These are phyloP conservation scores for Hydropsyche tenuis DNA, from an alignment of 1,140 invertebrate species.

Conservation along the genomic window DNA sequence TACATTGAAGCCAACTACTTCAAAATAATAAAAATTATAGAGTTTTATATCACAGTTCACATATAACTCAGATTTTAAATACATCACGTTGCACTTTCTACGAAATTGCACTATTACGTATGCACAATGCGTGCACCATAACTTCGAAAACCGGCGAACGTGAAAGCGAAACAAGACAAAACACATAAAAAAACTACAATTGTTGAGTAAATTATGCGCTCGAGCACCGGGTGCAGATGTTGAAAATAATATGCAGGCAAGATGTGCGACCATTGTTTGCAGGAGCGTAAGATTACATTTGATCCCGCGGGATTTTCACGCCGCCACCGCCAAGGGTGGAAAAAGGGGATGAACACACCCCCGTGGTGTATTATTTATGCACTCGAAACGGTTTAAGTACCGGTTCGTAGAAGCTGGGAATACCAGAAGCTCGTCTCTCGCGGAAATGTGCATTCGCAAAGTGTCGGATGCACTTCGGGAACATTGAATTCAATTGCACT, in stretches of 20 bases:
- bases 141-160: background rate
- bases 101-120: constrained; percentile 5
- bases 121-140: background rate
- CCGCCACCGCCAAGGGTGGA: background rate
- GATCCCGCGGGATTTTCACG: constrained; percentile 49
- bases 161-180: background rate
- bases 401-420: constrained; percentile 37
- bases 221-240: constrained; percentile 4
- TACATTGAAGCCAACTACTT: no score
- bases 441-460: constrained; percentile 26
- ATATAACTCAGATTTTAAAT: no score
- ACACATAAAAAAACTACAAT: background rate
- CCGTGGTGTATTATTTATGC: constrained; percentile 45
- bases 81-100: no score
- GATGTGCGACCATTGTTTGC: constrained; percentile 45
- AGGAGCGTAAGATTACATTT: constrained; percentile 49
- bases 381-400: constrained; percentile 34
- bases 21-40: no score
- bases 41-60: no score
- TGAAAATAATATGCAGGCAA: constrained; percentile 36
- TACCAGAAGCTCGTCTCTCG: background rate
- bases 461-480: background rate
- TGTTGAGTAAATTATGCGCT: constrained; percentile 16
- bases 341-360: background rate
- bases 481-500: no score